Evolutionary conservation across 2,888 invertebrate species (phyloP).

Genomic region (Petrolisthes cinctipes): DNA sequence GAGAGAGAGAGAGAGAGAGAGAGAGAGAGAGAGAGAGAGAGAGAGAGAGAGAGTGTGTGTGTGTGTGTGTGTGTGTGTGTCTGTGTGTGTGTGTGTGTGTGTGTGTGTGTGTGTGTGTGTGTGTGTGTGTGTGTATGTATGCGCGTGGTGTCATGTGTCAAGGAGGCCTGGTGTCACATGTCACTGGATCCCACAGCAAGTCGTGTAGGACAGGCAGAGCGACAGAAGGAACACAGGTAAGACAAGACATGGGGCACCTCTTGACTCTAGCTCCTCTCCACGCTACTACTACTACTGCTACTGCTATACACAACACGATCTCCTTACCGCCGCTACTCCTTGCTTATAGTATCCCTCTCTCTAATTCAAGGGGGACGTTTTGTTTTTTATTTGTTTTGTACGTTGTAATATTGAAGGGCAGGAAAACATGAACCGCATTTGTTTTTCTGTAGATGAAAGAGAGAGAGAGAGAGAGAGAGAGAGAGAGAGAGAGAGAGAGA

Average conservation of each 20-base stretch:
- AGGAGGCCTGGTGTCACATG: no score
- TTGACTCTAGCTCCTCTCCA: no score
- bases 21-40: not conserved
- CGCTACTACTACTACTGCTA: no score
- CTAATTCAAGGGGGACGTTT: not conserved
- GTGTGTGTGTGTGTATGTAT: slow-evolving; percentile 13
- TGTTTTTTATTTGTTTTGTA: no score
- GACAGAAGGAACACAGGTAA: no score
- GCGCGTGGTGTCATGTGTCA: not conserved
- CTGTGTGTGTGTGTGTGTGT: not conserved
- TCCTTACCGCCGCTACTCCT: no score
- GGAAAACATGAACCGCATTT: not conserved
- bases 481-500: not conserved
- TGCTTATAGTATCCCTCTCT: no score
- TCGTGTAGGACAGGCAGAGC: no score
- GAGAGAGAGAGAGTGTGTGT: not conserved
- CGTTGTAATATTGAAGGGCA: not conserved
- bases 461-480: not conserved
- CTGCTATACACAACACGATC: no score
- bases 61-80: not conserved
- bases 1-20: not conserved
- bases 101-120: slow-evolving; percentile 15
- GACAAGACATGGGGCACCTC: no score
- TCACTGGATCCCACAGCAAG: no score
- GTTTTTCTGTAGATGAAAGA: not conserved